These are phyloP conservation scores for Macrostomum lignano DNA, from an alignment of 1,140 invertebrate species.

Conservation along the genomic window DNA sequence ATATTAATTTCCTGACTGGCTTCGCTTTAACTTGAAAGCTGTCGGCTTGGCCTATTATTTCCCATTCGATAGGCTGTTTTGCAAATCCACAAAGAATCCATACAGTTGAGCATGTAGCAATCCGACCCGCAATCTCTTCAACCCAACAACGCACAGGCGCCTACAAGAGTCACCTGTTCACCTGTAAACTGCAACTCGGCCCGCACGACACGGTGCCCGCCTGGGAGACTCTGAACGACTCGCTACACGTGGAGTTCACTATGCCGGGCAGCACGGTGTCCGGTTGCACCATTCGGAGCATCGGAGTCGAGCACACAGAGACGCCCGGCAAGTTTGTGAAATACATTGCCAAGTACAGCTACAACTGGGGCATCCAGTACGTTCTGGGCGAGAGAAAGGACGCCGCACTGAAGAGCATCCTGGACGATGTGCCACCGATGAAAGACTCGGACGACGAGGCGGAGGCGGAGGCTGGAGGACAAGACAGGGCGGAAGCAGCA, in stretches of 20 bases:
- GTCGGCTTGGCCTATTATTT: too few species aligned
- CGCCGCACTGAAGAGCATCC: neutral
- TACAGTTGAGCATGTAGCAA: too few species aligned
- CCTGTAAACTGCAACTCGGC: constrained; percentile 2
- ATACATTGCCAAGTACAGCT: neutral
- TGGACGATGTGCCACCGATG: constrained; percentile 3
- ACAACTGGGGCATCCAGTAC: constrained; percentile 2
- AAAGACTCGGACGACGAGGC: neutral
- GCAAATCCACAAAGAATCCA: too few species aligned
- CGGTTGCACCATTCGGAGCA: neutral
- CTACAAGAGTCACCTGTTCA: constrained; percentile 4
- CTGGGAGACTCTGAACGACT: neutral
- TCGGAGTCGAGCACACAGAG: constrained; percentile 3
- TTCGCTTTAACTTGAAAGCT: too few species aligned
- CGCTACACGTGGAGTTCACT: constrained; percentile 3
- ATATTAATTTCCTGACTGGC: too few species aligned
- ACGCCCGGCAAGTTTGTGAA: constrained; percentile 4
- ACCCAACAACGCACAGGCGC: too few species aligned
- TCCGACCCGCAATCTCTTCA: too few species aligned
- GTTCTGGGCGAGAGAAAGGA: neutral
- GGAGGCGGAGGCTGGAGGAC: too few species aligned
- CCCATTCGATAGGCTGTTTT: too few species aligned
- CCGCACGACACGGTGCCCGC: constrained; percentile 2
- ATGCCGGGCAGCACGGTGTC: constrained; percentile 4
- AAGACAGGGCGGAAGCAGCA: too few species aligned